Evolutionary conservation across 2,113 vertebrate genomes (phyloP), one percentile per base, ranked within the genome.

Genomic region (Odobenus rosmarus): DNA sequence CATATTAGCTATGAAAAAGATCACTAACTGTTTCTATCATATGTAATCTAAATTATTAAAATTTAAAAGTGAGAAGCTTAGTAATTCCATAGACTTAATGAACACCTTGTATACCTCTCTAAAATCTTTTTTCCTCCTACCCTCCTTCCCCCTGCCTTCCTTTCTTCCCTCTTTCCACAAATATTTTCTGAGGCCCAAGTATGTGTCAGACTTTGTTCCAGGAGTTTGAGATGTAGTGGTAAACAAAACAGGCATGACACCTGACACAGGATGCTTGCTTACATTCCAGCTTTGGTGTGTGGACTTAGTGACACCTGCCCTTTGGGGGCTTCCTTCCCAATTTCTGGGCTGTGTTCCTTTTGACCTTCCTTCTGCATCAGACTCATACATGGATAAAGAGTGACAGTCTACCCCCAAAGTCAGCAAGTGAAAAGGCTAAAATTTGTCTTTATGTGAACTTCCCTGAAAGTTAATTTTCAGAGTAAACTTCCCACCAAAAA

Each of bases 41-140:
- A n/a, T 69, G 42, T 94, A 79, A 51, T 49, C 11, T 46, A 81
- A 85, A 87, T 94, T 46, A 94, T 72, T 93, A 72, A 85, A 77
- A 62, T 53, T 83, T 53, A 7, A 59, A 94, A 77, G 23, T 83
- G 77, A 85, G 31, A 72, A 94, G 57, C 46, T 88, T 72, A 95
- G 57, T 81, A 92, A 94, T 80, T 88, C 42, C 36, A 15, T 79
- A 42, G 31, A 59, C 16, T 57, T 57, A 49, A 61, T 83, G 6
- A 28, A 86, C 64, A 85, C 51, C 51, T 46, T 92, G 26, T 8
- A 71, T 79, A 88, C 12, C 31, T 81, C 36, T 83, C 39, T 93
- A 86, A 87, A 96, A 59, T 39, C n/a, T 57, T 16, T 8, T 21
- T 83, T 10, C 33, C 39, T 28, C 31, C 24, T 2, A 6, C 7